Percentiles rank a stretch among this genome's conserved stretches.
Evolutionary conservation across 2,797 vertebrate species (phyloP).

Genomic region (Dendrocincla tyrannina): DNA sequence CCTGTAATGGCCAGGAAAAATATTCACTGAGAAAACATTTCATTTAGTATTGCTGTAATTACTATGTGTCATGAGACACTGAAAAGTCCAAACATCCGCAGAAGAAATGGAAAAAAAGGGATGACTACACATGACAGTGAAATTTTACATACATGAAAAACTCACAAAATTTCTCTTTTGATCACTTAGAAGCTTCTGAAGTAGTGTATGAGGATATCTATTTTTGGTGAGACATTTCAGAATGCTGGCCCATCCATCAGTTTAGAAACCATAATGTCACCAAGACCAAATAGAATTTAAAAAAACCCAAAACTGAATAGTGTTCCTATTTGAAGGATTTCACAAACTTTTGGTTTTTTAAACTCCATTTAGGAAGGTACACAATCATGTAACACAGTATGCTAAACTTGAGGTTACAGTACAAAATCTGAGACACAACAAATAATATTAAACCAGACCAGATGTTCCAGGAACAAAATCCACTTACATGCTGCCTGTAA

Average conservation of each 20-base stretch:
- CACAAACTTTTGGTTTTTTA: neutral
- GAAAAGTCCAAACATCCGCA: neutral
- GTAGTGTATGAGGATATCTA: neutral
- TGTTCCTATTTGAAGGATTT: neutral
- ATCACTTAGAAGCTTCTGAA: neutral
- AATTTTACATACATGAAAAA: neutral
- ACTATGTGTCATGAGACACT: neutral
- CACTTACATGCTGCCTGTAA: neutral
- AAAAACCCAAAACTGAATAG: neutral
- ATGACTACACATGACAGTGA: neutral
- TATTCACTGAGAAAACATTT: neutral
- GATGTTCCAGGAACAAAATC: neutral
- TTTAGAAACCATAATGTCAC: neutral
- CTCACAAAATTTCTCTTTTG: neutral
- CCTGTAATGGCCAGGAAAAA: slow-evolving; percentile 68
- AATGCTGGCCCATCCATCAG: neutral
- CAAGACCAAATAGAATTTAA: neutral
- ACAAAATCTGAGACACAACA: neutral
- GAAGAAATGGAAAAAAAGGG: neutral
- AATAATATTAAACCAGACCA: neutral
- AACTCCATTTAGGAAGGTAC: neutral
- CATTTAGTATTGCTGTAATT: neutral
- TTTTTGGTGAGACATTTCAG: neutral
- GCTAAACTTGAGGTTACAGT: neutral
- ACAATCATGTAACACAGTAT: neutral